Evolutionary conservation across 2,888 invertebrate species (phyloP).

Genomic region (Spisula subtruncata): DNA sequence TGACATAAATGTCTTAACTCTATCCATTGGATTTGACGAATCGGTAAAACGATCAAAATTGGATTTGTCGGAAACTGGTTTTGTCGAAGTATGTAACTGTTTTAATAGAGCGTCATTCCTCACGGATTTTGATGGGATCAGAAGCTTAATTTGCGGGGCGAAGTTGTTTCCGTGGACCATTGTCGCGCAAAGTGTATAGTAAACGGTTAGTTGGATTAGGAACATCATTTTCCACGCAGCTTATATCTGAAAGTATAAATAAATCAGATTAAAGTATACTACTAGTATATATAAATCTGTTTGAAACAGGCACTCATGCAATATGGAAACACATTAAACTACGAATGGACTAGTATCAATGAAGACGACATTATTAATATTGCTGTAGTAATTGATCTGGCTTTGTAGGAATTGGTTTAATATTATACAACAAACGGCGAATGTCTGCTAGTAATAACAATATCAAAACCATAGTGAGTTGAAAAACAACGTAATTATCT

Average conservation of each 20-base stretch:
- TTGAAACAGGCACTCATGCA: no score
- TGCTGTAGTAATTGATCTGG: no score
- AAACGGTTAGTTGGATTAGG: conserved; percentile 30
- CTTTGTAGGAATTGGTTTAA: no score
- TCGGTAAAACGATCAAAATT: conserved; percentile 32
- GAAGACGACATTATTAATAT: no score
- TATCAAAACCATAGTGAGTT: no score
- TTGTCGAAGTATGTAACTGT: conserved; percentile 18
- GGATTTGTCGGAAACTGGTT: conserved; percentile 32
- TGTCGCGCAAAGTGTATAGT: conserved; percentile 22
- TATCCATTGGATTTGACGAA: conserved; percentile 23
- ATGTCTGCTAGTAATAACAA: no score
- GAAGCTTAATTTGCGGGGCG: not conserved
- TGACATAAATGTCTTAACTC: not conserved
- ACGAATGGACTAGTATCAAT: no score
- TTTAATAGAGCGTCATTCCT: conserved; percentile 8
- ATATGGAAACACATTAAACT: no score
- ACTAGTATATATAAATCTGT: no score
- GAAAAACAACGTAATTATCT: no score
- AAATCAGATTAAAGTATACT: not conserved
- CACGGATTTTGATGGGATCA: not conserved
- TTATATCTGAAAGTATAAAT: conserved; percentile 7
- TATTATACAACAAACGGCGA: no score
- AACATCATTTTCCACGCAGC: conserved; percentile 28
- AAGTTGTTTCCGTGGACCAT: conserved; percentile 33